These are phyloP conservation scores for Diprion similis DNA, from an alignment of 1,140 invertebrate genomes.

Conservation along the genomic window DNA sequence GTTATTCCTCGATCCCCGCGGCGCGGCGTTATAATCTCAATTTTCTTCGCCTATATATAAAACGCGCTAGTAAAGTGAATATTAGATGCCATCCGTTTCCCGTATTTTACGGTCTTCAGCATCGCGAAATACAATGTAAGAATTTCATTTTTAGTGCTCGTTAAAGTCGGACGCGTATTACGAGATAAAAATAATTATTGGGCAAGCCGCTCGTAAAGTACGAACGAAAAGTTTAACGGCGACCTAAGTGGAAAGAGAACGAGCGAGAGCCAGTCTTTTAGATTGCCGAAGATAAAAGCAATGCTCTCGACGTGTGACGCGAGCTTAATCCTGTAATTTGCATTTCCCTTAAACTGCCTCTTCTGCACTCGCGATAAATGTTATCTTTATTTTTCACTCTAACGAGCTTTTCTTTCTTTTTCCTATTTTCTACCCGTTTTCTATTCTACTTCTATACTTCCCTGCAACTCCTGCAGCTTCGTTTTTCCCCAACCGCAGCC, in stretches of 20 bases:
- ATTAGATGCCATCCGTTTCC: neutral
- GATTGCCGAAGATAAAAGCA: neutral
- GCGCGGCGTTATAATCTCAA: too few species aligned
- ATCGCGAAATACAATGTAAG: conserved; percentile 2
- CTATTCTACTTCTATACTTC: too few species aligned
- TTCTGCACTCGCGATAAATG: neutral
- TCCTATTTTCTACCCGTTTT: too few species aligned
- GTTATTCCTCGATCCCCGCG: too few species aligned
- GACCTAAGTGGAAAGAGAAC: conserved; percentile 10
- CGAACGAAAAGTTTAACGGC: conserved; percentile 1
- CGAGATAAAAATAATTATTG: conserved; percentile 6
- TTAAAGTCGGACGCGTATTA: neutral
- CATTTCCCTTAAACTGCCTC: neutral
- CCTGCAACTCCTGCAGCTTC: too few species aligned
- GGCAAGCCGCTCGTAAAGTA: neutral
- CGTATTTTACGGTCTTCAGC: neutral
- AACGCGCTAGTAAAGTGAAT: neutral
- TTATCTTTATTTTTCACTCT: neutral
- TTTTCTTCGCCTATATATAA: too few species aligned
- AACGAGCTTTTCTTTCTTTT: neutral
- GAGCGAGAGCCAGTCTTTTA: neutral
- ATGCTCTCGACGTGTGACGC: neutral
- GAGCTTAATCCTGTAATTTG: conserved; percentile 1
- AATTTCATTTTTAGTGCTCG: conserved; percentile 10
- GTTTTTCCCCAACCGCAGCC: too few species aligned